A percentile compares a stretch with the other conserved stretches of the same genome.
Conservation (phyloP, 2,888 invertebrate genomes). For the Drosophila bunnanda region DNA sequence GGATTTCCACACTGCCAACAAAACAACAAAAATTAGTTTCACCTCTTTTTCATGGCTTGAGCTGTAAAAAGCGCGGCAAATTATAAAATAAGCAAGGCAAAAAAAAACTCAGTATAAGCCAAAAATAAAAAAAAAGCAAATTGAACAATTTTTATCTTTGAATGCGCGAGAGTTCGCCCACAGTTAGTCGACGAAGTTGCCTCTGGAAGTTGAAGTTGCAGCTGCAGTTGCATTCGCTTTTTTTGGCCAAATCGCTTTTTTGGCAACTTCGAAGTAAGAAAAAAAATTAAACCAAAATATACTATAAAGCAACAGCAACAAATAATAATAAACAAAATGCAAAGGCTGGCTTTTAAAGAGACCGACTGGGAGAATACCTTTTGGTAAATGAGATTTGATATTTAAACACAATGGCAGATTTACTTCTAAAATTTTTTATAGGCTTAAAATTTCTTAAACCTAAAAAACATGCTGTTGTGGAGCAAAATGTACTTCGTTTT, state of each 20-base stretch:
- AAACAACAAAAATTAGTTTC: conserved; percentile 70
- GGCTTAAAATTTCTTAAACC: not conserved
- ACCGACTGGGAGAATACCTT: conserved; percentile 1
- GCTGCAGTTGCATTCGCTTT: conserved; percentile 51
- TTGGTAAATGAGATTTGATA: not conserved
- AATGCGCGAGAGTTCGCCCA: conserved; percentile 62
- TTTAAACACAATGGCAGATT: not conserved
- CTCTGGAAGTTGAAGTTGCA: conserved; percentile 41
- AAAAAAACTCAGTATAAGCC: conserved; percentile 5
- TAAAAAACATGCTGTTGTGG: not conserved
- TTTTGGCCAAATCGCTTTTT: conserved; percentile 49
- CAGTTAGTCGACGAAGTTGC: conserved; percentile 48
- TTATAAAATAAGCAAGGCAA: conserved; percentile 68
- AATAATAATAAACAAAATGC: conserved; percentile 40
- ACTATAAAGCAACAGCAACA: conserved; percentile 34
- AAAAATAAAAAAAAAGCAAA: conserved; percentile 29
- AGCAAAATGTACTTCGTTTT: too few species aligned
- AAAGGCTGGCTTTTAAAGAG: not conserved
- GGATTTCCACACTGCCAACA: conserved; percentile 70
- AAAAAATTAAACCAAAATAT: conserved; percentile 40
- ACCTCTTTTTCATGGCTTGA: conserved; percentile 75
- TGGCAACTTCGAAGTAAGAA: conserved; percentile 57
- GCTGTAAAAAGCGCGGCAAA: conserved; percentile 76
- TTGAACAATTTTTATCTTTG: conserved; percentile 36
- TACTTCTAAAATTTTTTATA: not conserved